Percentiles rank a stretch among this genome's conserved stretches.
Evolutionary conservation across 92 coral and sea anemone genomes (phyloP).

Genomic region (Virgularia gustaviana): DNA sequence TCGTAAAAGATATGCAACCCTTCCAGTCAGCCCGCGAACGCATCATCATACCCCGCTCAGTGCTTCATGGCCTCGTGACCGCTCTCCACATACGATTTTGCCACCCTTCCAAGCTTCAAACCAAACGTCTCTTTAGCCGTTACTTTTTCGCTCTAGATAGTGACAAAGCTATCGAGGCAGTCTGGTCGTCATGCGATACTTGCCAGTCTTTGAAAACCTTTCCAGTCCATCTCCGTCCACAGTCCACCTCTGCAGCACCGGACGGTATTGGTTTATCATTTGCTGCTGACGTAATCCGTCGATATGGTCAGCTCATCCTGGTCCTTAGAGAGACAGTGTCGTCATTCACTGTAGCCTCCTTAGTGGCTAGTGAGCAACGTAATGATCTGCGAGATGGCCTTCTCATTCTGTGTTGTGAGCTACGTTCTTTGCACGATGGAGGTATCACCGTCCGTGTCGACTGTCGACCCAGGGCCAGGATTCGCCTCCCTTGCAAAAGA

Average conservation of each 20-base stretch:
- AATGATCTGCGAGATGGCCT: conserved; percentile 10
- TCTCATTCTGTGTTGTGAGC: conserved; percentile 9
- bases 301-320: conserved; percentile 36
- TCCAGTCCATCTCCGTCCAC: conserved; percentile 31
- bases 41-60: conserved; percentile 6
- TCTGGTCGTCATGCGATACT: conserved; percentile 32
- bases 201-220: conserved; percentile 28
- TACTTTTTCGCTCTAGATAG: conserved; percentile 41
- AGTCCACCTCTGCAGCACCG: not conserved
- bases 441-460: conserved; percentile 27
- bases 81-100: conserved; percentile 31
- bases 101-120: conserved; percentile 44
- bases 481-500: not conserved
- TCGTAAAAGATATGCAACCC: conserved; percentile 25
- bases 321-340: conserved; percentile 34
- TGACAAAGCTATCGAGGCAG: conserved; percentile 33
- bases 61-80: conserved; percentile 21
- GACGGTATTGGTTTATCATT: conserved; percentile 33
- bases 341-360: conserved; percentile 14
- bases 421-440: conserved; percentile 3
- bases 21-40: conserved; percentile 11
- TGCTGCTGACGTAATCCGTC: conserved; percentile 16
- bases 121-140: conserved; percentile 31
- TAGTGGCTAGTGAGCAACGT: conserved; percentile 13
- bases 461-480: conserved; percentile 23